Percentiles rank a stretch among this genome's conserved stretches.
Conservation (phyloP, 2,797 vertebrate genomes). For the Sebastes miniatus region DNA sequence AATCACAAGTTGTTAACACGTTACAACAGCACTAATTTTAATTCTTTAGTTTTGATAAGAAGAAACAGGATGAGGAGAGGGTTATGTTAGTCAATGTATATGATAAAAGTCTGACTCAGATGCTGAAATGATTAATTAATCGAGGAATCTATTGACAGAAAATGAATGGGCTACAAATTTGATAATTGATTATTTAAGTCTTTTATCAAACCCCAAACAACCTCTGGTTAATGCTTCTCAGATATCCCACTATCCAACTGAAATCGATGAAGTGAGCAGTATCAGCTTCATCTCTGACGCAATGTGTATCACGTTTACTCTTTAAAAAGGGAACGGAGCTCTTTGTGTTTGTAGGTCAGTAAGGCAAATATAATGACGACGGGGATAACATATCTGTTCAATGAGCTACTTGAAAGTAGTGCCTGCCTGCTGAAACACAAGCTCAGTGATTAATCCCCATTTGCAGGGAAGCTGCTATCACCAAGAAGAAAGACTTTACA, state of each 20-base stretch:
- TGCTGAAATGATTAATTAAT: not conserved
- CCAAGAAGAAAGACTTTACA: not conserved
- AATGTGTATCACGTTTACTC: conserved; percentile 5
- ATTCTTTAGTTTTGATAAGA: not conserved
- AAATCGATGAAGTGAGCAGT: not conserved
- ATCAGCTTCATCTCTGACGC: not conserved
- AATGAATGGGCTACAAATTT: not conserved
- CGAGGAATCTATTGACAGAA: not conserved
- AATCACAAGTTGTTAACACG: no score
- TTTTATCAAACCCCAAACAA: not conserved
- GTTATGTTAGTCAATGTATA: not conserved
- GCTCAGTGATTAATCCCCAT: conserved; percentile 36
- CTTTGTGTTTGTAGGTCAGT: conserved; percentile 31
- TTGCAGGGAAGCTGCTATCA: not conserved
- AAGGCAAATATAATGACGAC: conserved; percentile 10
- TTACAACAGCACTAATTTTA: no score
- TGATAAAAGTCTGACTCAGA: not conserved
- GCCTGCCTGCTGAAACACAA: conserved; percentile 35
- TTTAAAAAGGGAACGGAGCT: not conserved
- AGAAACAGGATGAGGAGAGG: not conserved
- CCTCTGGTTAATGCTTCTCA: not conserved
- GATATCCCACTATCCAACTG: not conserved
- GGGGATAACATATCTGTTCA: conserved; percentile 1
- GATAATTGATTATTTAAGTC: not conserved
- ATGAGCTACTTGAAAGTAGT: not conserved